Conservation (phyloP, 2,113 vertebrate species). For the Bujurquina vittata region DNA sequence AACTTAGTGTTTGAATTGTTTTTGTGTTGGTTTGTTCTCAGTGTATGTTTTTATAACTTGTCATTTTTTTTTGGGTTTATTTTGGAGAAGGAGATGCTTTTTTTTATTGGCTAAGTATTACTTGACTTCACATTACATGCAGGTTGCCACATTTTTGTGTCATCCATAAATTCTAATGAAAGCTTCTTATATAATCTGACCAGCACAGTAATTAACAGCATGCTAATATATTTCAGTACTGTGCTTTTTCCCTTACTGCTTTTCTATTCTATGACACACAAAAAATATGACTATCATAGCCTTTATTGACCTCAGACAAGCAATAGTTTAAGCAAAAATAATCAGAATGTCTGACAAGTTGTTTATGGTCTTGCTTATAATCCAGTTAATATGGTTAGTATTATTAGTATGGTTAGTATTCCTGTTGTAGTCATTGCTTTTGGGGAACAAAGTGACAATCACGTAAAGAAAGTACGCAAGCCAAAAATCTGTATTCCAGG, state of each 20-base stretch:
- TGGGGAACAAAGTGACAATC: slow-evolving; percentile 18
- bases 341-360: neutral
- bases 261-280: neutral
- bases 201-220: neutral
- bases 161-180: neutral
- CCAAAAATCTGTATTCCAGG: neutral
- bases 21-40: slow-evolving; percentile 51
- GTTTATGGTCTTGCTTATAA: slow-evolving; percentile 42
- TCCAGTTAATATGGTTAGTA: slow-evolving; percentile 1
- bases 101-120: slow-evolving; percentile 27
- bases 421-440: slow-evolving; percentile 2
- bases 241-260: neutral
- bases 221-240: neutral
- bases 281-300: neutral
- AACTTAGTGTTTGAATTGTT: slow-evolving; percentile 49
- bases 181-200: neutral
- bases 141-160: slow-evolving; percentile 5
- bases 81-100: slow-evolving; percentile 4
- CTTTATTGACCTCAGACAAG: neutral
- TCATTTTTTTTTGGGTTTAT: slow-evolving; percentile 43
- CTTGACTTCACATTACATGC: slow-evolving; percentile 11
- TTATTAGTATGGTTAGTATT: neutral
- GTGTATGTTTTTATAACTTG: slow-evolving; percentile 16
- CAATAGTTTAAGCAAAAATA: neutral
- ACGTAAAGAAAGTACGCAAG: neutral